Base-by-base conservation (phyloP, 2,797 vertebrate genomes). In the Poecilia gillii region DNA sequence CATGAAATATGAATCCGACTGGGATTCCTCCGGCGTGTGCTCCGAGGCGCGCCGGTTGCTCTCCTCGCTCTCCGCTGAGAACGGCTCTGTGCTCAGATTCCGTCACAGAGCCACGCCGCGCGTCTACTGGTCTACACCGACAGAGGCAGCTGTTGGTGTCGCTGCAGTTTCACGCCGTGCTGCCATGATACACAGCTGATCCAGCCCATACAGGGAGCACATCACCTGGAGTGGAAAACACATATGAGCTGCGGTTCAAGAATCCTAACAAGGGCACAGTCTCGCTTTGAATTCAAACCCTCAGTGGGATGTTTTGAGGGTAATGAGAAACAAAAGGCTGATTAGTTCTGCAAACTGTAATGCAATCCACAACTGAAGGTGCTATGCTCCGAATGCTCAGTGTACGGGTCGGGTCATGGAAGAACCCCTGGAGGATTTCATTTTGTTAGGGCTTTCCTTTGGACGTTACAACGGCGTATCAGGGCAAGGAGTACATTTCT, bases 391-490 rank as follows among this genome's bases (percentile, higher is more conserved):
- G 7, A 20, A 68, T 68, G 64, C 64, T 68, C 36, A 41, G 64
- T 4, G 68, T n/a, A 45, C 5, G 2, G 68, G 25, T 25, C 41
- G 3, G 41, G 66, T 45, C 39, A 43, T 43, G 66, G 1, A n/a
- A 45, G 41, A 43, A 43, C 12, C 23, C 7, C 11, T 43, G 23
- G 2, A 14, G 41, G 23, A 43, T 11, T 66, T 41, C 3, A 41
- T 68, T 68, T 68, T n/a, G 66, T 28, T 23, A 70, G 41, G 14
- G 66, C 12, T 70, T 70, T 45, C 41, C 66, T 45, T 70, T 68
- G 11, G 25, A 68, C 20, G 23, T 39, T 8, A 20, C 20, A 53
- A 53, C 2, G 7, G 6, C 8, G 49, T 9, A 53, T 25, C 49
- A 25, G 7, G 49, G 20, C 20, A 53, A 51, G 18, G 49, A 51